These are phyloP conservation scores for Phlogophora meticulosa DNA, from an alignment of 2,888 invertebrate genomes.

Conservation along the genomic window DNA sequence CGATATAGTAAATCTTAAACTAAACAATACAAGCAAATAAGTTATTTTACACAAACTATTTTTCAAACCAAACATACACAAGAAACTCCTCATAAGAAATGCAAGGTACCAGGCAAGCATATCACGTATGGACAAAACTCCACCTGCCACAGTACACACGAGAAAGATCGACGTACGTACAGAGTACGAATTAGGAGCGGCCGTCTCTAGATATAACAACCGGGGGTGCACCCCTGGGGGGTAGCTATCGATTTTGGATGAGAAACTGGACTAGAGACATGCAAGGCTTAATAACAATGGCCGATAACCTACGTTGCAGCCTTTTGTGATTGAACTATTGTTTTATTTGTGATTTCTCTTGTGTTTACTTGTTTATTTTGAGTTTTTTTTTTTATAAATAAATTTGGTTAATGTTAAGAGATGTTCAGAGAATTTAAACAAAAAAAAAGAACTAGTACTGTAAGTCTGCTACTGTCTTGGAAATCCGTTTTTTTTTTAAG, in stretches of 20 bases:
- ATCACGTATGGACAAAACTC: constrained; percentile 47
- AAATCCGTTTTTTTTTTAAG: too few relatives aligned
- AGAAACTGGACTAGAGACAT: constrained; percentile 90
- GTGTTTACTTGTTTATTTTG: constrained; percentile 37
- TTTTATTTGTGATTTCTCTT: constrained; percentile 61
- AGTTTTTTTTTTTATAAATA: background rate
- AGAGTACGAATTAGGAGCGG: constrained; percentile 84
- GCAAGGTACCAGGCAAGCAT: constrained; percentile 45
- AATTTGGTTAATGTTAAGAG: too few relatives aligned
- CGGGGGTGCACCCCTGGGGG: constrained; percentile 80
- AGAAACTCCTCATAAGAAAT: background rate
- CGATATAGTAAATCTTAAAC: too few relatives aligned
- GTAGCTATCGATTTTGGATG: constrained; percentile 90
- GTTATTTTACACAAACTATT: background rate
- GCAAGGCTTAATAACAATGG: constrained; percentile 89
- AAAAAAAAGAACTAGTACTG: too few relatives aligned
- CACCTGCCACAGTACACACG: constrained; percentile 55
- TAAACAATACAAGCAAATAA: too few relatives aligned
- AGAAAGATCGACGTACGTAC: constrained; percentile 76
- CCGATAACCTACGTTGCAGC: constrained; percentile 81
- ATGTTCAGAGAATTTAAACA: background rate
- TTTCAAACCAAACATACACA: background rate
- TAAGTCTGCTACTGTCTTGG: too few relatives aligned
- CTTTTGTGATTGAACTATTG: constrained; percentile 64
- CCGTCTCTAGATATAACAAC: constrained; percentile 85